Conservation (phyloP, 1,140 invertebrate species). For the Brachionus rotundiformis region DNA sequence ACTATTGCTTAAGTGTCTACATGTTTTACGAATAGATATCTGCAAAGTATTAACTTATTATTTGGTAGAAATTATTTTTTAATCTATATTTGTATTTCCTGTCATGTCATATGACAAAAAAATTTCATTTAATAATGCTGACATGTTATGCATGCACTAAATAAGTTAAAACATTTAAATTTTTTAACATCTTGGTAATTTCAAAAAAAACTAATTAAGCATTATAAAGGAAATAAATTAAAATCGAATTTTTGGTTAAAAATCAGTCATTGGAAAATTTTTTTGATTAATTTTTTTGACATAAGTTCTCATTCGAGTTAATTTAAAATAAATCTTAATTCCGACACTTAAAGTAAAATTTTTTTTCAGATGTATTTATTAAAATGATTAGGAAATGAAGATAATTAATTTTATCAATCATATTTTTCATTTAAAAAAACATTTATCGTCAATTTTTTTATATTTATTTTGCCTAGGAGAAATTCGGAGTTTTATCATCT, state of each 20-base stretch:
- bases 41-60: not conserved
- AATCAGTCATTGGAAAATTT: not conserved
- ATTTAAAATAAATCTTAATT: not conserved
- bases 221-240: not conserved
- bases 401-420: not conserved
- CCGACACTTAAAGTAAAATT: not conserved
- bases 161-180: not conserved
- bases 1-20: too few species aligned
- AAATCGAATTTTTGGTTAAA: not conserved
- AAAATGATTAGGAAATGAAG: not conserved
- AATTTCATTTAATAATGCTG: not conserved
- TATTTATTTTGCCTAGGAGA: too few species aligned
- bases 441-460: too few species aligned
- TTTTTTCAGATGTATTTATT: not conserved
- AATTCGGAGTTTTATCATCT: too few species aligned
- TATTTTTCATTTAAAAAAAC: not conserved
- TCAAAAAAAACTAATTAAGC: not conserved
- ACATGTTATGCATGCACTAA: not conserved
- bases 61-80: too few species aligned
- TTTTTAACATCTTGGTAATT: not conserved
- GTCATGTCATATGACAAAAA: not conserved
- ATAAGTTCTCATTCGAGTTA: not conserved
- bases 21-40: not conserved
- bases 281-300: slow-evolving; percentile 15
- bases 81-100: not conserved